phyloP scores from a whole-genome alignment of 2,113 vertebrate genomes.

The Osmerus mordax region DNA sequence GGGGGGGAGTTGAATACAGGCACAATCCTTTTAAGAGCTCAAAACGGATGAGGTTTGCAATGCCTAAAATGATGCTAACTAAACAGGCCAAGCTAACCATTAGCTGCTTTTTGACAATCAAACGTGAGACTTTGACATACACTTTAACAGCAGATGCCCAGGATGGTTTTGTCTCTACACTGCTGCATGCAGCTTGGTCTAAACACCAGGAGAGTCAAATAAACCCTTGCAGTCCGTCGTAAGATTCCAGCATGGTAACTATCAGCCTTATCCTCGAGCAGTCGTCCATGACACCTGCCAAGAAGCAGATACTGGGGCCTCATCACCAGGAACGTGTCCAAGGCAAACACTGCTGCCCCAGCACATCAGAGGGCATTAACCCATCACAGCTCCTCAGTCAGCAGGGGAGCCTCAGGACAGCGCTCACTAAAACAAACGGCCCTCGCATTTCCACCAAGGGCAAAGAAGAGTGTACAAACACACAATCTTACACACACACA shows the following conservation, averaged over 20 bases:
- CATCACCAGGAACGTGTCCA: background rate
- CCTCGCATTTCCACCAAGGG: conserved; percentile 4
- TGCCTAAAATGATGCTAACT: too few species aligned
- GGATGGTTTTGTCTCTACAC: too few species aligned
- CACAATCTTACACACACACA: background rate
- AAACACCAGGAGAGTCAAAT: too few species aligned
- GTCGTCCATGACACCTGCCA: too few species aligned
- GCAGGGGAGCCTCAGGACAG: background rate
- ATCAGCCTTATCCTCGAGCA: too few species aligned
- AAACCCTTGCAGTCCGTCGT: too few species aligned
- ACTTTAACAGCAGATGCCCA: too few species aligned
- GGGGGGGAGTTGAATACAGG: background rate
- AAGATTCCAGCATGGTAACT: too few species aligned
- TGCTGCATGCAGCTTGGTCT: too few species aligned
- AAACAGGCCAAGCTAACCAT: too few species aligned
- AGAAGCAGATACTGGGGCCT: background rate
- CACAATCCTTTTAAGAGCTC: conserved; percentile 13
- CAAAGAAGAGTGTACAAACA: background rate
- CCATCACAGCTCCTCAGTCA: background rate
- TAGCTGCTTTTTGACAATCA: too few species aligned
- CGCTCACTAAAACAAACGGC: background rate
- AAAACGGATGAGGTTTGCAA: background rate
- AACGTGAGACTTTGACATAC: too few species aligned
- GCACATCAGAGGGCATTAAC: background rate
- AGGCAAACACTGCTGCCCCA: background rate